Evolutionary conservation across 2,113 vertebrate species (phyloP), one percentile per base, ranked within the genome.

Genomic region (Galeopterus variegatus): DNA sequence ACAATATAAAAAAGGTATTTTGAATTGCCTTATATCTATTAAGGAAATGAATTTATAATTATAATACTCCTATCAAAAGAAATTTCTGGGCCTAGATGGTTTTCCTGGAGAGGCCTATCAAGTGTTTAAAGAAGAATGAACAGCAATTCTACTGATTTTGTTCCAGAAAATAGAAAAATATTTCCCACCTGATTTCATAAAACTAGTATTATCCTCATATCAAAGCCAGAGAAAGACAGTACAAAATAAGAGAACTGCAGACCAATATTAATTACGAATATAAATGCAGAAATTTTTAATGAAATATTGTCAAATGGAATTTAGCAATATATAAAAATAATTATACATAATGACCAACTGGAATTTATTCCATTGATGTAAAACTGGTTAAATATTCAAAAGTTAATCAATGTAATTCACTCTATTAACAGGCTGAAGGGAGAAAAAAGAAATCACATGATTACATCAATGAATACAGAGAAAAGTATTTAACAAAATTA

Each of bases 401-500:
- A 64, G 14, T 75, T 33, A 94, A 15, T 65, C 62, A 62, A 18
- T 33, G 12, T 33, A 67, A 86, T 73, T 90, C 18, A 41, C 31
- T 6, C 8, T 65, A 73, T 67, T 56, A 72, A 86, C 1, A 67
- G 17, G n/a, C 15, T 80, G 52, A 96, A 72, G 19, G 41, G 41
- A 41, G 41, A 41, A 65, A 58, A 85, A 90, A 88, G 9, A 85
- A 81, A 84, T 79, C 21, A 64, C 26, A 69, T 62, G 26, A 77
- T 50, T 5, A 69, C 77, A 52, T 84, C 41, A 62, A 77, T 77
- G 24, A 45, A 45, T 54, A 17, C 10, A 73, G 21, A 65, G n/a
- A 80, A 80, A 56, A 80, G 1, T 19, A 31, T 65, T 33, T 72
- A 89, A 94, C 8, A 87, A 91, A 94, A 86, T 76, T 83, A 33